Percentiles rank a stretch among this genome's conserved stretches.
phyloP scores from a whole-genome alignment of 2,888 invertebrate species.

The Tupiocoris notatus region DNA sequence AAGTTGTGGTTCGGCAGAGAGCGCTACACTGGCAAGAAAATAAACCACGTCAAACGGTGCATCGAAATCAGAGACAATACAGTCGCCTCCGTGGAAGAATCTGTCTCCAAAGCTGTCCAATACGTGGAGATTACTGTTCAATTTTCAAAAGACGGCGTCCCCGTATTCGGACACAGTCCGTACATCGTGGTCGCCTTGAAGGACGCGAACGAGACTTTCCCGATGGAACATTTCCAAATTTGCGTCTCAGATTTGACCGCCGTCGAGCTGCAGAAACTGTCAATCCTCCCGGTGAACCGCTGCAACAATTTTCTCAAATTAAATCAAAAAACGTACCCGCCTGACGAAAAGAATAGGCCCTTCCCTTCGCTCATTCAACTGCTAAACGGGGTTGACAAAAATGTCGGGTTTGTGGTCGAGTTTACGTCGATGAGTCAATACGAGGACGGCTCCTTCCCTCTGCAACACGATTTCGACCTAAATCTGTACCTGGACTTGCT shows the following conservation, averaged over 20 bases:
- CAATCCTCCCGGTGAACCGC: background rate
- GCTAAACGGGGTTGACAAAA: constrained; percentile 9
- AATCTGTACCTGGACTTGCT: constrained; percentile 4
- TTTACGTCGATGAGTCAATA: background rate
- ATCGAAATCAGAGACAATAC: constrained; percentile 13
- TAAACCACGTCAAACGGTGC: background rate
- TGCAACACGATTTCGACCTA: constrained; percentile 8
- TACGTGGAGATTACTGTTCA: constrained; percentile 15
- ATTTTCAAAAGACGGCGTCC: constrained; percentile 11
- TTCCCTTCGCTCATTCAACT: constrained; percentile 26
- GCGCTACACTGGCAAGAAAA: background rate
- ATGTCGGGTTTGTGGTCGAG: constrained; percentile 20
- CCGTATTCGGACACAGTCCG: constrained; percentile 21
- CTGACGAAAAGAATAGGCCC: background rate
- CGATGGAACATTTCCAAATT: constrained; percentile 18
- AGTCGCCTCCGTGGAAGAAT: background rate
- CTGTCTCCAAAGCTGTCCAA: background rate
- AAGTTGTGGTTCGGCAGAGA: background rate
- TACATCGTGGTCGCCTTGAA: constrained; percentile 20
- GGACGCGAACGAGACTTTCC: background rate
- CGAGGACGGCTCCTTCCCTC: background rate
- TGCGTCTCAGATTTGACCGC: constrained; percentile 1
- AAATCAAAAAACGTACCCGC: background rate
- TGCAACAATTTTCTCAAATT: constrained; percentile 11
- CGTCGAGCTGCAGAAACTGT: constrained; percentile 8